phyloP scores from a whole-genome alignment of 2,797 vertebrate species.

The Rhinichthys osculus region DNA sequence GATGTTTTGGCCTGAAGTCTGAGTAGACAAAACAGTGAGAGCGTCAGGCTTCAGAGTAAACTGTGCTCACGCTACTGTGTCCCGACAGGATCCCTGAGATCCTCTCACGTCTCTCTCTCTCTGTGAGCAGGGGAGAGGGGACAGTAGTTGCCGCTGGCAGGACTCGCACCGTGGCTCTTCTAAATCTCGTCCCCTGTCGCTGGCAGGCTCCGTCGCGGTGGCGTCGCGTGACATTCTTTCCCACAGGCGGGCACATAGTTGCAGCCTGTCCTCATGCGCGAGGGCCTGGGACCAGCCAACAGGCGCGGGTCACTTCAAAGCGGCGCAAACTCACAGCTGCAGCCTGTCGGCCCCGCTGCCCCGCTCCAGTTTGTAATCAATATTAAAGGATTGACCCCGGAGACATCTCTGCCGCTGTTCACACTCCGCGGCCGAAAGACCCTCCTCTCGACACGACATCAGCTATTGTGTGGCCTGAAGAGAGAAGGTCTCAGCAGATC shows the following conservation, averaged over 20 bases:
- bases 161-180: conserved; percentile 30
- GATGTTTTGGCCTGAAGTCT: conserved; percentile 35
- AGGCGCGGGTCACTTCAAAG: conserved; percentile 86
- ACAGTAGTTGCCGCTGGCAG: conserved; percentile 53
- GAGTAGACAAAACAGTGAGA: conserved; percentile 40
- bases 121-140: conserved; percentile 51
- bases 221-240: conserved; percentile 89
- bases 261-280: conserved; percentile 85
- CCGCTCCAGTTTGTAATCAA: conserved; percentile 88
- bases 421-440: conserved; percentile 77
- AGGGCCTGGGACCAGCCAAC: conserved; percentile 81
- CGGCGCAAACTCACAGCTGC: conserved; percentile 82
- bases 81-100: neutral
- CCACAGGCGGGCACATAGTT: conserved; percentile 88
- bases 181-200: conserved; percentile 70
- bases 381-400: conserved; percentile 89
- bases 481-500: conserved; percentile 16
- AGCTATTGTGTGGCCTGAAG: conserved; percentile 75
- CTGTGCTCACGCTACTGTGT: conserved; percentile 24
- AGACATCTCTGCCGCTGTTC: conserved; percentile 89
- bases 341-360: conserved; percentile 84
- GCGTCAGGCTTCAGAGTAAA: conserved; percentile 28
- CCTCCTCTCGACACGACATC: conserved; percentile 77
- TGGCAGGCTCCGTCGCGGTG: conserved; percentile 82
- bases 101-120: neutral